Evolutionary conservation across 2,113 vertebrate species (phyloP).

Genomic region (Catharus minimus): DNA sequence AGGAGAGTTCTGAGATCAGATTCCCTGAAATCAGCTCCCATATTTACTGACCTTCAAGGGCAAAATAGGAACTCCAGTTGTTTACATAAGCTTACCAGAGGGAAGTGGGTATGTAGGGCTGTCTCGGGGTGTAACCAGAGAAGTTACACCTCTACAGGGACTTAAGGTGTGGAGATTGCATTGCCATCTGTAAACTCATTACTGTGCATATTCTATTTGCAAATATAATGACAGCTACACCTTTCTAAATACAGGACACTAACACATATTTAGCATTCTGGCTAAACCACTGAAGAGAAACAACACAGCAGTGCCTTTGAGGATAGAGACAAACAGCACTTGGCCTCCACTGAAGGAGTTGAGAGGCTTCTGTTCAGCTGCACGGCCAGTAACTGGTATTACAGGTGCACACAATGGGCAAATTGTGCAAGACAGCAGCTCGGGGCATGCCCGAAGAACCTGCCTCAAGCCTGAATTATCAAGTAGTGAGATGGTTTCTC

Average conservation of each 20-base stretch:
- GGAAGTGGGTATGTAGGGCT: neutral
- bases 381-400: neutral
- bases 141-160: neutral
- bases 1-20: neutral
- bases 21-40: conserved; percentile 40
- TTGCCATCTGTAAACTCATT: neutral
- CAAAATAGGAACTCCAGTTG: conserved; percentile 9
- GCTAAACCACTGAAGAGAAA: neutral
- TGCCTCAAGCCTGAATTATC: neutral
- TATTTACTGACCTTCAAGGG: conserved; percentile 22
- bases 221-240: neutral
- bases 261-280: neutral
- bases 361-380: neutral
- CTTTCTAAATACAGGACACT: neutral
- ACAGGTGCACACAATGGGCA: neutral
- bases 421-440: neutral
- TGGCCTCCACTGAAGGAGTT: neutral
- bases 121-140: neutral
- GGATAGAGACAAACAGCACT: neutral
- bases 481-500: neutral
- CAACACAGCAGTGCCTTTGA: neutral
- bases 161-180: neutral
- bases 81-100: conserved; percentile 2
- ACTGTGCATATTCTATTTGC: neutral
- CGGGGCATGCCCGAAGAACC: neutral